These are phyloP conservation scores for Steatocranus sp. DNA, from an alignment of 2,797 vertebrate genomes.

Conservation along the genomic window DNA sequence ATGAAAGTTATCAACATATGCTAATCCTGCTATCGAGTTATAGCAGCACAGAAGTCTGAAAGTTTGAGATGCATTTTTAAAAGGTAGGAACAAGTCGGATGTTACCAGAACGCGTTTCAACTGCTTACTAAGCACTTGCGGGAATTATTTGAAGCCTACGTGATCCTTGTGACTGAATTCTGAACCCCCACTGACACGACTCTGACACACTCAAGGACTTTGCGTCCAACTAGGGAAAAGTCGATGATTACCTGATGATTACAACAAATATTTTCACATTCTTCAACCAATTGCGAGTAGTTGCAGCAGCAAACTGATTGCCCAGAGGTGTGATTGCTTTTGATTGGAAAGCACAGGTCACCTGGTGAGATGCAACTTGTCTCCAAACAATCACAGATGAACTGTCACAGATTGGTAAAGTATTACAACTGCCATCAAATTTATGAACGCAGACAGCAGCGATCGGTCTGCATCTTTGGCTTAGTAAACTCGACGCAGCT, in stretches of 20 bases:
- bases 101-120: background rate
- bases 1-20: background rate
- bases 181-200: background rate
- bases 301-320: background rate
- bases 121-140: background rate
- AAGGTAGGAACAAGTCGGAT: background rate
- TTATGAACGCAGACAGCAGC: background rate
- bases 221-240: background rate
- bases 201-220: background rate
- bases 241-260: background rate
- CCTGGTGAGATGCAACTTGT: background rate
- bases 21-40: background rate
- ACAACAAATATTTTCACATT: background rate
- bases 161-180: background rate
- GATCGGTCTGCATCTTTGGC: background rate
- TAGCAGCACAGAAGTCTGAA: background rate
- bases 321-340: background rate
- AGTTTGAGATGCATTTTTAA: background rate
- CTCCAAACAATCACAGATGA: background rate
- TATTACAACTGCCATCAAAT: background rate
- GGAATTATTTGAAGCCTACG: background rate
- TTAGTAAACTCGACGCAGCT: rapidly evolving
- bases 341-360: background rate
- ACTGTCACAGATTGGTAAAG: background rate
- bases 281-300: background rate